A percentile compares a stretch with the other conserved stretches of the same genome.
phyloP scores from a whole-genome alignment of 2,797 vertebrate species.

The Gymnodraco acuticeps region DNA sequence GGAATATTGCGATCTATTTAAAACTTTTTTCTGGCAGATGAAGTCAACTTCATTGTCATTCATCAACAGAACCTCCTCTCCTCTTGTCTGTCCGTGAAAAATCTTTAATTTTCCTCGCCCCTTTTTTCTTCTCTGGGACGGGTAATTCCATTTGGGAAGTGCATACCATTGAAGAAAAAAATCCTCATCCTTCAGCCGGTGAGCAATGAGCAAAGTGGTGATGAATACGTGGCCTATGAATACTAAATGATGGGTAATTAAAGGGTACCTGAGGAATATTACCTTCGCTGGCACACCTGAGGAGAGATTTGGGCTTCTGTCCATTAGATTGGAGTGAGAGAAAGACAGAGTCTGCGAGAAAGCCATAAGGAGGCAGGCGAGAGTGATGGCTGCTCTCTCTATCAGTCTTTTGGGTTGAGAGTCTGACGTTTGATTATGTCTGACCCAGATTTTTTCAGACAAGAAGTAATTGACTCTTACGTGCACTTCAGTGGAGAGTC shows the following conservation, averaged over 20 bases:
- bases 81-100: constrained; percentile 40
- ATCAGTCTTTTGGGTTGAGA: constrained; percentile 72
- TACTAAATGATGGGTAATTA: constrained; percentile 84
- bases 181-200: constrained; percentile 47
- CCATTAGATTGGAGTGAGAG: constrained; percentile 55
- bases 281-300: constrained; percentile 72
- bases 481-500: constrained; percentile 51
- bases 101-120: constrained; percentile 39
- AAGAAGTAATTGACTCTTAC: constrained; percentile 55
- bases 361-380: constrained; percentile 44
- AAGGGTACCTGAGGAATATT: constrained; percentile 80
- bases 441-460: constrained; percentile 77
- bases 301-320: constrained; percentile 53
- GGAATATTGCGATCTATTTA: constrained; percentile 45
- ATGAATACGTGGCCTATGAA: constrained; percentile 80
- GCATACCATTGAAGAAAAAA: constrained; percentile 54
- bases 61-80: constrained; percentile 41
- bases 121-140: constrained; percentile 15
- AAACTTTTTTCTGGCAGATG: constrained; percentile 47
- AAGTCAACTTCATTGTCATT: constrained; percentile 55
- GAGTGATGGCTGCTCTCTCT: constrained; percentile 74
- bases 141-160: constrained; percentile 54
- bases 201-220: constrained; percentile 58
- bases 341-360: constrained; percentile 31
- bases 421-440: constrained; percentile 80